Conservation (phyloP, 2,113 vertebrate genomes). For the Pterocles gutturalis region DNA sequence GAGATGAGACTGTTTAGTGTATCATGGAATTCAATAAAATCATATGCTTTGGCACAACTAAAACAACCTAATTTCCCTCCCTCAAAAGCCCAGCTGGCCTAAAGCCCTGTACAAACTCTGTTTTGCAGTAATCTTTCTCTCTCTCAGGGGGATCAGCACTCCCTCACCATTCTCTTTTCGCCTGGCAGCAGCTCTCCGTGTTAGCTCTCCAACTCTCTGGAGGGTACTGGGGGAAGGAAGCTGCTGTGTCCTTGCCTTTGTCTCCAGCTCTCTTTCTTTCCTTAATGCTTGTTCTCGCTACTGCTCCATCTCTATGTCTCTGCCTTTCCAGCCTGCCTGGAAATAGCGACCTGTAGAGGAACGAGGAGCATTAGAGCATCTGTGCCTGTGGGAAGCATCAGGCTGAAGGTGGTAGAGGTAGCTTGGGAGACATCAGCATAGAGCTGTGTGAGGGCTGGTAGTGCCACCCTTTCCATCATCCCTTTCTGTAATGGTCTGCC, state of each 20-base stretch:
- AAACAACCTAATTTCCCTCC: background rate
- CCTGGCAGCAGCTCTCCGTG: background rate
- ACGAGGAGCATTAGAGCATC: background rate
- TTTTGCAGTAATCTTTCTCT: background rate
- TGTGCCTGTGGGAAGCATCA: background rate
- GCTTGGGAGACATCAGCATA: background rate
- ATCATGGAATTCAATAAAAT: slow-evolving; percentile 1
- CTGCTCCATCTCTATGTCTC: background rate
- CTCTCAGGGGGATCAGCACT: background rate
- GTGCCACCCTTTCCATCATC: background rate
- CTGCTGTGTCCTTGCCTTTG: background rate
- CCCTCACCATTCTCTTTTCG: background rate
- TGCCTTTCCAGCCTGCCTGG: background rate
- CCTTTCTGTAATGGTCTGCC: background rate
- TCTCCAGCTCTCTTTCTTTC: background rate
- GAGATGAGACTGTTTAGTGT: background rate
- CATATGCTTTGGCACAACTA: background rate
- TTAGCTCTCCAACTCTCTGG: background rate
- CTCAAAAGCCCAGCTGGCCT: background rate
- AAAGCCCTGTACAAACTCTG: background rate
- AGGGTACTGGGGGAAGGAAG: background rate
- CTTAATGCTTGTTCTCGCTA: background rate
- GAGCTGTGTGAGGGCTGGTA: background rate
- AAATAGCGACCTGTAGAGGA: background rate
- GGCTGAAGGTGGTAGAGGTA: background rate